A percentile compares a stretch with the other conserved stretches of the same genome.
Evolutionary conservation across 2,797 vertebrate species (phyloP).

Genomic region (Lutjanus campechanus): DNA sequence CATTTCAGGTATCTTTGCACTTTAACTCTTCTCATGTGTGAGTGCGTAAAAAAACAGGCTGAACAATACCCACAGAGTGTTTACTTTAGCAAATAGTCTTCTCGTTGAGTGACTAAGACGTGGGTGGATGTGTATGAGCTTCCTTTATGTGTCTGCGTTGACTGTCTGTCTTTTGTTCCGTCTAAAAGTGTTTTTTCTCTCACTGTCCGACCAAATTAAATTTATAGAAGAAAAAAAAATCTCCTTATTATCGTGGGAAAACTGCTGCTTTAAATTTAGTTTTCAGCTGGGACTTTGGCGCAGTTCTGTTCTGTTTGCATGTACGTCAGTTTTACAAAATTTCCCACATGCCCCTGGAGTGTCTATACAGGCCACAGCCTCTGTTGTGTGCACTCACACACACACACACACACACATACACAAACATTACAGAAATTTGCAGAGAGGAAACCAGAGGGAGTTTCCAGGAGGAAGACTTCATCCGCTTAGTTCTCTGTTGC

Average conservation of each 20-base stretch:
- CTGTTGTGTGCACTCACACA: constrained; percentile 10
- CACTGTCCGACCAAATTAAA: neutral
- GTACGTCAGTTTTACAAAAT: constrained; percentile 13
- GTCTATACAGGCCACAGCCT: constrained; percentile 7
- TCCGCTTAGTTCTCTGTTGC: constrained; percentile 29
- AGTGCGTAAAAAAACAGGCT: neutral
- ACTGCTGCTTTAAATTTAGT: constrained; percentile 9
- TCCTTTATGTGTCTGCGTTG: constrained; percentile 5
- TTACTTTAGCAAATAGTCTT: constrained; percentile 8
- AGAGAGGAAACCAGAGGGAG: constrained; percentile 63
- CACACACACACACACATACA: constrained; percentile 23
- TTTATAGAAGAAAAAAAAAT: neutral
- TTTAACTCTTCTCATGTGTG: neutral
- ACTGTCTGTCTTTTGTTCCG: constrained; percentile 9
- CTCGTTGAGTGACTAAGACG: constrained; percentile 1
- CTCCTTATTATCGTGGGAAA: constrained; percentile 1
- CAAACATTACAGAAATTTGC: constrained; percentile 20
- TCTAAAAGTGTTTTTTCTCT: neutral
- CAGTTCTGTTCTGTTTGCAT: constrained; percentile 20
- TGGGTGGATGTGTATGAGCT: neutral
- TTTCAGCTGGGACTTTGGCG: neutral
- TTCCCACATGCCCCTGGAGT: constrained; percentile 45
- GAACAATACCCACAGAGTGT: neutral
- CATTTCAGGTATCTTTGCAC: constrained; percentile 89
- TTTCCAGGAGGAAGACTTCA: constrained; percentile 61